Evolutionary conservation across 2,113 vertebrate genomes (phyloP), one percentile per base, ranked within the genome.

Genomic region (Myrmophylax atrothorax): DNA sequence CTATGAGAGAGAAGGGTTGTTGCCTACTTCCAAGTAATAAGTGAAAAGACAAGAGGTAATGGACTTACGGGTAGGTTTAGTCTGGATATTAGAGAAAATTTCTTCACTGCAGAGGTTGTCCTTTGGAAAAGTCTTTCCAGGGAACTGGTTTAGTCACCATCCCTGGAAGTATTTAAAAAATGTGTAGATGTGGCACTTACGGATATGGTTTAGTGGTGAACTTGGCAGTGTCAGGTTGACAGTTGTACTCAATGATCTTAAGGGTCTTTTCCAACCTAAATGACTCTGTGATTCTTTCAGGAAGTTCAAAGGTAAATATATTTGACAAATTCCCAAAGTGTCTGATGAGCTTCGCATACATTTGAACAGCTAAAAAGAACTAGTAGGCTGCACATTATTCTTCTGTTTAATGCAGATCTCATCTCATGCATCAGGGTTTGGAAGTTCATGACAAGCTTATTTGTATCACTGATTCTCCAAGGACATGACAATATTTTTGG

Each of bases 111-210:
- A 53, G 8, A 1, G 2, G 2, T 14, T 66, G 3, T 55, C 2
- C 17, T n/a, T 6, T 22, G 10, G 23, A 73, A 64, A 9, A 38
- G 28, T 24, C 14, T 81, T 14, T 3, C 5, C 33, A 28, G 10
- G 7, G 24, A 46, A 53, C 5, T n/a, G 19, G 19, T 13, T 67
- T n/a, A 68, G 38, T n/a, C 19, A 37, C 7, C 22, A 47, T 9
- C 5, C 22, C 8, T 77, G 37, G 5, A 89, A 5, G 1, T 53
- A 20, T 53, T 77, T 40, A 6, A 37, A 81, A 62, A 23, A 47
- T 3, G 1, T 25, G 3, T 53, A 44, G 9, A 26, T 4, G 17
- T 17, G 5, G 12, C 1, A 0, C 7, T 59, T 37, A 31, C 6
- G 16, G 14, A 13, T 1, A 42, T 9, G 22, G 17, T 64, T 72